Evolutionary conservation across 2,888 invertebrate species (phyloP).

Genomic region (Ichneumoninae sp.): DNA sequence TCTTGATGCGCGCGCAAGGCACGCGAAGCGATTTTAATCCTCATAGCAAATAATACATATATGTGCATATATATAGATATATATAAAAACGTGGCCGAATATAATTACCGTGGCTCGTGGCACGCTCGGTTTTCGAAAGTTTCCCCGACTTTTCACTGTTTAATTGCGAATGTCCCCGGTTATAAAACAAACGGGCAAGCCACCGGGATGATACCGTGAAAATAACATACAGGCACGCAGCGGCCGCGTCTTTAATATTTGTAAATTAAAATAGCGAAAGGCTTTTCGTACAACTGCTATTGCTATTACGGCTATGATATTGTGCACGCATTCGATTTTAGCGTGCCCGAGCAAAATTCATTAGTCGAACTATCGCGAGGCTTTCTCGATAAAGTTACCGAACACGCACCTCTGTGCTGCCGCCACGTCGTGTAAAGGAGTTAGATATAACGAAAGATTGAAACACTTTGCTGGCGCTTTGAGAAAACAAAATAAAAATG

Average conservation of each 20-base stretch:
- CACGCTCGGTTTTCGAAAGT: conserved; percentile 47
- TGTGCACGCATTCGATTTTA: conserved; percentile 21
- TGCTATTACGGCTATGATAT: neutral
- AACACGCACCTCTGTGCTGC: conserved; percentile 36
- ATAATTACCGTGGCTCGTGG: conserved; percentile 46
- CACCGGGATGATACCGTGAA: conserved; percentile 21
- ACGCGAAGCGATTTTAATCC: conserved; percentile 53
- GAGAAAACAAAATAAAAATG: neutral
- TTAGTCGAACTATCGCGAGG: conserved; percentile 57
- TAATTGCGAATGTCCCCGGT: conserved; percentile 55
- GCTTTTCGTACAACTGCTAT: conserved; percentile 49
- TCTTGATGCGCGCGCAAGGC: conserved; percentile 20
- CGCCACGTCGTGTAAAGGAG: conserved; percentile 14
- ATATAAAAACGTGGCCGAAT: conserved; percentile 16
- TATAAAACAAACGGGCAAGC: conserved; percentile 39
- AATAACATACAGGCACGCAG: conserved; percentile 28
- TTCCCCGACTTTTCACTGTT: conserved; percentile 58
- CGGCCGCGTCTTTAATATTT: conserved; percentile 24
- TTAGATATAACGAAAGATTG: conserved; percentile 31
- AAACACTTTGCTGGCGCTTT: conserved; percentile 39
- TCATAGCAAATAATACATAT: conserved; percentile 43
- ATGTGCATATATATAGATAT: neutral
- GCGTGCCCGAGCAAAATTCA: conserved; percentile 45
- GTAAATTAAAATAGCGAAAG: conserved; percentile 30
- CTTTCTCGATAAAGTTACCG: conserved; percentile 61